Percentiles rank a stretch among this genome's conserved stretches.
Conservation (phyloP, 2,113 vertebrate genomes). For the Poecile atricapillus region DNA sequence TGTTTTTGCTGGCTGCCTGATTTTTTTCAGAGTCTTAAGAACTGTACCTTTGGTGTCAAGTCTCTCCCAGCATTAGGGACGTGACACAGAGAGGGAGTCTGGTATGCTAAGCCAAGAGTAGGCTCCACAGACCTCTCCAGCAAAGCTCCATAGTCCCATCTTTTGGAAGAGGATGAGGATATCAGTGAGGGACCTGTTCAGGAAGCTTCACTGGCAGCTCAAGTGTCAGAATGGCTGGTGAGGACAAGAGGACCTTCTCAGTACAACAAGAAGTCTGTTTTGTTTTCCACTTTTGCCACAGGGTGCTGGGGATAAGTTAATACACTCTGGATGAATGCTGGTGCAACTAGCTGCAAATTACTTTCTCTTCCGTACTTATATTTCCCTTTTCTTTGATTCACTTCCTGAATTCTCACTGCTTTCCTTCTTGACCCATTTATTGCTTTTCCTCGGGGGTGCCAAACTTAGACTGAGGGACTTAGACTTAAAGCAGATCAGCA, state of each 20-base stretch:
- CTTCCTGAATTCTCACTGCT: slow-evolving; percentile 30
- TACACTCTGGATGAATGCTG: background rate
- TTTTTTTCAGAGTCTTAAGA: background rate
- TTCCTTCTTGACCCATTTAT: slow-evolving; percentile 8
- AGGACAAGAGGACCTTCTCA: background rate
- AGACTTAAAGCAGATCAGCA: background rate
- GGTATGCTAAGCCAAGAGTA: background rate
- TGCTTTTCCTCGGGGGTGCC: background rate
- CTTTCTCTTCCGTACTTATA: background rate
- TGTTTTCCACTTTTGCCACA: background rate
- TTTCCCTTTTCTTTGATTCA: slow-evolving; percentile 33
- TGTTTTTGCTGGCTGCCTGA: background rate
- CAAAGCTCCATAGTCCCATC: background rate
- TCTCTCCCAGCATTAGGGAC: background rate
- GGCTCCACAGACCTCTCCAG: background rate
- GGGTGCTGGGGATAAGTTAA: background rate
- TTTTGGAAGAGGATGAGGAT: background rate
- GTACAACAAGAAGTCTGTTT: background rate
- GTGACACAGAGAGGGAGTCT: background rate
- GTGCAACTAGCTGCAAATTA: background rate
- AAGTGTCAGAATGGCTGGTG: background rate
- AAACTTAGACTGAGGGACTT: background rate
- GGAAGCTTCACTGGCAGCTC: background rate
- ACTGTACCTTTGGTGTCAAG: background rate
- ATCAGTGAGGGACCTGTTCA: background rate